A percentile compares a stretch with the other conserved stretches of the same genome.
Conservation (phyloP, 2,888 invertebrate species). For the Tetropium fuscum region DNA sequence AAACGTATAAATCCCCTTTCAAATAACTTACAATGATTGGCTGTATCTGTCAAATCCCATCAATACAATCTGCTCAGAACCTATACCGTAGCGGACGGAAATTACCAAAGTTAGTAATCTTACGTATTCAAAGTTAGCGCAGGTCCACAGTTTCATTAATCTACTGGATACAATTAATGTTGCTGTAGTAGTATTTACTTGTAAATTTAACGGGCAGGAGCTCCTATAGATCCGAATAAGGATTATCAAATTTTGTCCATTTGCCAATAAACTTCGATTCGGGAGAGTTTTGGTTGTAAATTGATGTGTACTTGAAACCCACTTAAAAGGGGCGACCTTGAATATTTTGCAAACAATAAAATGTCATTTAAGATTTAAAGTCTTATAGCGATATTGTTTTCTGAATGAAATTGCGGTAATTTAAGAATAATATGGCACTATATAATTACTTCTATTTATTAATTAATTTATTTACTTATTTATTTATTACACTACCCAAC, state of each 20-base stretch:
- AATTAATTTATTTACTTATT: too few relatives aligned
- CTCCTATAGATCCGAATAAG: slow-evolving; percentile 53
- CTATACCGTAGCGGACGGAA: slow-evolving; percentile 30
- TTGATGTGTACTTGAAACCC: too few relatives aligned
- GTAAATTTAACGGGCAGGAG: slow-evolving; percentile 60
- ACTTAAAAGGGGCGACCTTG: too few relatives aligned
- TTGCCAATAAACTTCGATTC: slow-evolving; percentile 21
- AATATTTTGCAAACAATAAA: too few relatives aligned
- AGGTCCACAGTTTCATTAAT: slow-evolving; percentile 64
- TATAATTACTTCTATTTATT: too few relatives aligned
- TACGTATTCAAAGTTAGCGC: slow-evolving; percentile 59
- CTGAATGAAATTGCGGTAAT: too few relatives aligned
- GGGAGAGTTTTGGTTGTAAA: too few relatives aligned
- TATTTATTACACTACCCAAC: too few relatives aligned
- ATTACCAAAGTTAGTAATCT: slow-evolving; percentile 57
- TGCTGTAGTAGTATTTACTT: slow-evolving; percentile 58
- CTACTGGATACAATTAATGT: slow-evolving; percentile 64
- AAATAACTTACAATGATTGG: too few relatives aligned
- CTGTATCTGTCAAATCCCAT: background rate
- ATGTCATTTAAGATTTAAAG: too few relatives aligned
- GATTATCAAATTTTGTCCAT: slow-evolving; percentile 60
- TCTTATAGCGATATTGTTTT: too few relatives aligned
- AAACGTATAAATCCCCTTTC: background rate
- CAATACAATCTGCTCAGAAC: slow-evolving; percentile 21
- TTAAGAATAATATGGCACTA: too few relatives aligned